Evolutionary conservation across 2,888 invertebrate genomes (phyloP).

Genomic region (Cotesia congregata): DNA sequence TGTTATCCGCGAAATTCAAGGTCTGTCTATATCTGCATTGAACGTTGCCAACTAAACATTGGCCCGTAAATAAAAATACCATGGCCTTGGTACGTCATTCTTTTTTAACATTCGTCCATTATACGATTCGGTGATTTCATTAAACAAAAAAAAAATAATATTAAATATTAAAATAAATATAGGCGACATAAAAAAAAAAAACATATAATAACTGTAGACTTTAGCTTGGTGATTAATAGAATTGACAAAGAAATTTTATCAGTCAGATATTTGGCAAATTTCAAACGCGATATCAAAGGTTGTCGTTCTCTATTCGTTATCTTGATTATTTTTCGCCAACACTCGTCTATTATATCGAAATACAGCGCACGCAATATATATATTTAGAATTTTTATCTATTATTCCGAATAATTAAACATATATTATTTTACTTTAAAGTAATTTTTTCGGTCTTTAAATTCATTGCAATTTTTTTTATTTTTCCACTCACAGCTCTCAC

Average conservation of each 20-base stretch:
- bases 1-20: slow-evolving; percentile 70
- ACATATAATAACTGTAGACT: not conserved
- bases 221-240: not conserved
- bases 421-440: not conserved
- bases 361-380: not conserved
- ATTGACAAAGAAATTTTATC: slow-evolving; percentile 49
- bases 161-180: not conserved
- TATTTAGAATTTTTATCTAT: slow-evolving; percentile 4
- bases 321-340: slow-evolving; percentile 19
- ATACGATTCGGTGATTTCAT: not conserved
- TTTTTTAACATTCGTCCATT: slow-evolving; percentile 53
- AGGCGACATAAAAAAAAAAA: not conserved
- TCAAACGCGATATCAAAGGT: slow-evolving; percentile 58
- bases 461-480: slow-evolving; percentile 35
- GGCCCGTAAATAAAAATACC: slow-evolving; percentile 68
- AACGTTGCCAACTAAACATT: slow-evolving; percentile 69
- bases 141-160: not conserved
- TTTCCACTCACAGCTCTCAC: not conserved
- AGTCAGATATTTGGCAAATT: slow-evolving; percentile 56
- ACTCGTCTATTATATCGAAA: not conserved
- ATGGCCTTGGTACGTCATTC: slow-evolving; percentile 66
- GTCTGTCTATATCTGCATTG: slow-evolving; percentile 63
- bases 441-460: slow-evolving; percentile 10
- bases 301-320: slow-evolving; percentile 50
- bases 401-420: not conserved